Conservation (phyloP, 2,113 vertebrate species). For the Pteronura brasiliensis region DNA sequence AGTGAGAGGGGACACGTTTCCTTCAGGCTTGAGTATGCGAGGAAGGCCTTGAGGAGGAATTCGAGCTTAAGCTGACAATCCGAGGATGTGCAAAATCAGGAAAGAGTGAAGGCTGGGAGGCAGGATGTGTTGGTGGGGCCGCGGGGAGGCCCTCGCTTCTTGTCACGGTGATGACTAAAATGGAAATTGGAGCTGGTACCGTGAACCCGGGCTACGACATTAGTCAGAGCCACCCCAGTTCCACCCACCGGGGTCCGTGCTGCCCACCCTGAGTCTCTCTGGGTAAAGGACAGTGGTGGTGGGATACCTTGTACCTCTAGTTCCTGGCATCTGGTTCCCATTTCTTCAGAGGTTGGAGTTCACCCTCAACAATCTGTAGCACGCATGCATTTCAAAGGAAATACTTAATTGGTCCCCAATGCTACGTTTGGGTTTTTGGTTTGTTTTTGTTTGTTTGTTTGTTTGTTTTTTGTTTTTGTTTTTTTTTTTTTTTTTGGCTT, state of each 20-base stretch:
- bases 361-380: background rate
- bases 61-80: background rate
- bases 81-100: no score
- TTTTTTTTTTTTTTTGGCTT: background rate
- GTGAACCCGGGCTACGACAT: background rate
- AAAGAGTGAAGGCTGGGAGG: background rate
- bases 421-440: background rate
- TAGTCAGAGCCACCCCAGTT: background rate
- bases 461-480: background rate
- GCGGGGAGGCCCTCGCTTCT: background rate
- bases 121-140: rapidly evolving
- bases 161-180: background rate
- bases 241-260: background rate
- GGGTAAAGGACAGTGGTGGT: background rate
- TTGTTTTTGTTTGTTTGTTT: no score
- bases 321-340: conserved; percentile 55
- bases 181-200: background rate
- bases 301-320: background rate
- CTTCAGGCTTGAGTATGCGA: background rate
- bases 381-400: conserved; percentile 59
- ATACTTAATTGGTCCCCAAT: conserved; percentile 11
- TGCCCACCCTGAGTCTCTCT: background rate
- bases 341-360: conserved; percentile 38
- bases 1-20: background rate
- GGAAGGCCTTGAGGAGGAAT: background rate